Base-by-base conservation (phyloP, 2,113 vertebrate species). In the Nanorana parkeri region DNA sequence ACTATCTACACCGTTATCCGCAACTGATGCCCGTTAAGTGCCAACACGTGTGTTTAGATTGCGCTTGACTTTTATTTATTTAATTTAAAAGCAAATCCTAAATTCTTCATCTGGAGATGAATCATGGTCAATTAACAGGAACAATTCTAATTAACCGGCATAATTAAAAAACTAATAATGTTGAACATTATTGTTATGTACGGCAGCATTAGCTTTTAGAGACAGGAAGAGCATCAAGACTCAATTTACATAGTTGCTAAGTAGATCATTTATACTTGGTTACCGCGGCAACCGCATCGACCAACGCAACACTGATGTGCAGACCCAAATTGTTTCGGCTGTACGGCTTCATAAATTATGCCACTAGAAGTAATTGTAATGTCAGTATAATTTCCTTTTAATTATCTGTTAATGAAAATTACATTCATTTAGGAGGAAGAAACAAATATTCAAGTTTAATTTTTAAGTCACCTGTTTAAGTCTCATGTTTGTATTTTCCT, bases 91-190 rank as follows among this genome's bases (percentile, higher is more conserved):
- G 29, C 55, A 75, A 75, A 75, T 76, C 23, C 17, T 85, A 67
- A 87, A 86, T 90, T 90, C 91, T 91, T 90, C 86, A 91, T 90
- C 84, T 88, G 84, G 86, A 92, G 90, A 93, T 93, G 92, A 93
- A 93, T 93, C 90, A 89, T 86, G 90, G 87, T 90, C 91, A 93
- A 93, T 93, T 93, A 94, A 91, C 87, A 89, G 88, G 83, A 92
- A 88, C 90, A 89, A 92, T 92, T 91, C 92, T 90, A 93, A 94
- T 93, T 91, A 94, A 92, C 92, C 86, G 91, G 87, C 89, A 93
- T 94, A 93, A 94, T 94, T 93, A 93, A 93, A 92, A 94, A 94
- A 93, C 92, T 93, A 94, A 94, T 94, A 94, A 93, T 90, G 91
- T 92, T 91, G 90, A 93, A 92, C 91, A 92, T 93, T 90, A 91